Evolutionary conservation across 2,888 invertebrate species (phyloP).

Genomic region (Tenodera sinensis): DNA sequence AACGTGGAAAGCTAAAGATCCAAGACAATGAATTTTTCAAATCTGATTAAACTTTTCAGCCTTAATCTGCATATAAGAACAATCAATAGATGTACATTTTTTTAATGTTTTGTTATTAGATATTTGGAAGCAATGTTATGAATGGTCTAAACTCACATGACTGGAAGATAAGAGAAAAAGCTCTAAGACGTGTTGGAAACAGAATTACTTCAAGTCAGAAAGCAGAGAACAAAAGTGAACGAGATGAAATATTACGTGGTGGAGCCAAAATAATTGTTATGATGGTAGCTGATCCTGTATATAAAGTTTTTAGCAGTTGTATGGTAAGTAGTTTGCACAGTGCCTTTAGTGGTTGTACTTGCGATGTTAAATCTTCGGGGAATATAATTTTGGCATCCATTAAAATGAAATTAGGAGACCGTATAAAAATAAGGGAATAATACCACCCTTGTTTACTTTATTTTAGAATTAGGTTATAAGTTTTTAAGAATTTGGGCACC

Average conservation of each 20-base stretch:
- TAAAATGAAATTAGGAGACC: too few relatives aligned
- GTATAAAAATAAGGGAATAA: too few relatives aligned
- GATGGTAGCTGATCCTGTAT: conserved; percentile 46
- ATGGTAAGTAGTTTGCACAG: conserved; percentile 39
- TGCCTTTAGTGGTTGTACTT: too few relatives aligned
- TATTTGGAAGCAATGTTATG: conserved; percentile 45
- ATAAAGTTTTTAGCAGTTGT: conserved; percentile 46
- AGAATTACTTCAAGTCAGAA: conserved; percentile 34
- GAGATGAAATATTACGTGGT: conserved; percentile 39
- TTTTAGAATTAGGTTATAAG: too few relatives aligned
- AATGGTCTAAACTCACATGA: conserved; percentile 44
- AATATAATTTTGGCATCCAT: too few relatives aligned
- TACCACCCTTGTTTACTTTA: too few relatives aligned
- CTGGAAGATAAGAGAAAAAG: conserved; percentile 42
- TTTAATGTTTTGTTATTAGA: conserved; percentile 20
- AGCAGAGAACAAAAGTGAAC: conserved; percentile 29
- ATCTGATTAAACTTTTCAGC: too few relatives aligned
- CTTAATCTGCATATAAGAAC: too few relatives aligned
- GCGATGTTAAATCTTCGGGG: too few relatives aligned
- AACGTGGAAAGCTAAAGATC: too few relatives aligned
- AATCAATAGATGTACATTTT: not conserved
- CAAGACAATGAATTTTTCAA: too few relatives aligned
- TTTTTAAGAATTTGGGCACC: too few relatives aligned
- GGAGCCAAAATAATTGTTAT: conserved; percentile 43
- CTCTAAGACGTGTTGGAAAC: conserved; percentile 40